Base-by-base conservation (phyloP, 2,113 vertebrate genomes). In the Laticauda colubrina region DNA sequence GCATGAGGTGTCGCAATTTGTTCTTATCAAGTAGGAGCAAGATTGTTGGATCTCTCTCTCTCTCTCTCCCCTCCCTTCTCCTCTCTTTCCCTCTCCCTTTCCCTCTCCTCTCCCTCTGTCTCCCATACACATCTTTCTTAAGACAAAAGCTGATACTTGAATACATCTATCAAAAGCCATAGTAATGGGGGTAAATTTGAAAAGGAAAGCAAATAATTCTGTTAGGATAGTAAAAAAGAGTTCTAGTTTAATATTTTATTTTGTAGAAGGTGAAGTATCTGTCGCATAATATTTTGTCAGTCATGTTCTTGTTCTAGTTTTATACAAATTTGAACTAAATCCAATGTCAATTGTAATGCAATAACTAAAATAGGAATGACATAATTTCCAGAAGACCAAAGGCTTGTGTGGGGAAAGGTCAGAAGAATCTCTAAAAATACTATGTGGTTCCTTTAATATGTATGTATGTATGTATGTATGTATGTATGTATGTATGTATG, bases 231-330 rank as follows among this genome's bases (percentile, higher is more conserved):
- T 51, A 85, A 93, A 53, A 93, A 94, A 3, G 93, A 95, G 1
- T 85, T 94, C 87, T 61, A 90, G 20, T 15, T 43, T 93, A 59
- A 92, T 95, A n/a, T 93, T 93, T 95, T 34, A 88, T 93, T 92
- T 94, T 92, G 12, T 89, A 89, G 55, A 11, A 64, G 11, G 18
- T 6, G 55, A 95, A 92, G 45, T 20, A 92, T 14, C 45, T 95
- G 88, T 29, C 53, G 20, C 90, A 93, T 61, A 93, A 0, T 90
- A 5, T 88, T 91, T 94, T 94, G 45, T 92, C 95, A 93, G 93
- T 95, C 20, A 61, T 54, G 88, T 14, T 91, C 87, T 88, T 92
- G 54, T 89, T 26, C 4, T 95, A 93, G 94, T 96, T 95, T 95
- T 85, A 53, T 59, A 54, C 81, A 64, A 94, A 89, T 26, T 6